Evolutionary conservation across 2,113 vertebrate species (phyloP).

Genomic region (Pluvianellus socialis): DNA sequence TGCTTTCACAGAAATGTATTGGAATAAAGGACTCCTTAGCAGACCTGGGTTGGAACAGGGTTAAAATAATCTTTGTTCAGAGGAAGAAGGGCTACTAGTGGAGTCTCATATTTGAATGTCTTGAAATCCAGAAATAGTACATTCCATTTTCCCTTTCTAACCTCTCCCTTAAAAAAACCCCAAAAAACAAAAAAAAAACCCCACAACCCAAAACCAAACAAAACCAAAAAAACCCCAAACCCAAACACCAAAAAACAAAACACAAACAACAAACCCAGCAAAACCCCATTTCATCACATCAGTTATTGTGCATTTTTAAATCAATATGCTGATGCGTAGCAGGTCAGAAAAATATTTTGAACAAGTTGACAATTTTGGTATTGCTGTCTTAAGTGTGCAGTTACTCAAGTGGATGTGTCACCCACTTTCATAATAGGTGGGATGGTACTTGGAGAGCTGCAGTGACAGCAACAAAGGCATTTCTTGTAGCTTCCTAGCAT

Average conservation of each 20-base stretch:
- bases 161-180: not conserved
- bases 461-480: not conserved
- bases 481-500: not conserved
- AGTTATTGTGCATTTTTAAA: not conserved
- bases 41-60: not conserved
- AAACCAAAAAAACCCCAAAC: not conserved
- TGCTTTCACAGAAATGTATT: not conserved
- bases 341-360: not conserved
- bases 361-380: not conserved
- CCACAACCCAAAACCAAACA: not conserved
- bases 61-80: not conserved
- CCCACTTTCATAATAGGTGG: not conserved
- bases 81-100: not conserved
- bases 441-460: not conserved
- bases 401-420: not conserved
- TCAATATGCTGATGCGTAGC: not conserved
- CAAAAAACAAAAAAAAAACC: not conserved
- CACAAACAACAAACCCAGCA: not conserved
- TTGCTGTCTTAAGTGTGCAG: not conserved
- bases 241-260: not conserved
- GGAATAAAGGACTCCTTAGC: not conserved
- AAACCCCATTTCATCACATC: rapidly evolving
- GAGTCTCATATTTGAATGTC: not conserved
- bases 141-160: not conserved
- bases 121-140: not conserved